phyloP scores from a whole-genome alignment of 2,797 vertebrate genomes.

The Mormyrops attenuatus region DNA sequence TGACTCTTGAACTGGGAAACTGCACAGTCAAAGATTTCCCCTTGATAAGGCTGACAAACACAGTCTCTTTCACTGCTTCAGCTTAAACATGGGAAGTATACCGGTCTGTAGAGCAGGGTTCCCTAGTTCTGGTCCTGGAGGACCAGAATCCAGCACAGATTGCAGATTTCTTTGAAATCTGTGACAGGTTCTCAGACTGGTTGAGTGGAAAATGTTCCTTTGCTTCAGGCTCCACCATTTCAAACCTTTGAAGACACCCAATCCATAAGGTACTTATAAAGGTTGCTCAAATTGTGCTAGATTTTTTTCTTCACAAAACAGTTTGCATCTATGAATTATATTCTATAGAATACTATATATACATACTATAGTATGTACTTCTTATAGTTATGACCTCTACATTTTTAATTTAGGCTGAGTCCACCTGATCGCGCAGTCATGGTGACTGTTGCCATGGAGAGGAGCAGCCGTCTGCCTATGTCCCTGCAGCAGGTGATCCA shows the following conservation, averaged over 20 bases:
- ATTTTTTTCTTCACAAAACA: background rate
- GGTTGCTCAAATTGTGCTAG: background rate
- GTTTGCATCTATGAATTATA: background rate
- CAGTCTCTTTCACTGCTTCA: background rate
- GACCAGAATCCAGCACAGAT: background rate
- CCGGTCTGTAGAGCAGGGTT: background rate
- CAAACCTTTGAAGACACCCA: background rate
- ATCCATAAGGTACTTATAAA: background rate
- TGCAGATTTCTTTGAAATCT: background rate
- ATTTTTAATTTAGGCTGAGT: background rate
- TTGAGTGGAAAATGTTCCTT: background rate
- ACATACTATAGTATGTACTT: too few species aligned
- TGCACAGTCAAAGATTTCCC: background rate
- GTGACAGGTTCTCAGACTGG: background rate
- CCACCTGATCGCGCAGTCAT: conserved; percentile 41
- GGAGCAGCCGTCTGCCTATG: conserved; percentile 65
- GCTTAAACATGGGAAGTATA: background rate
- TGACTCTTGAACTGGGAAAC: background rate
- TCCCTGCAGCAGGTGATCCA: conserved; percentile 59
- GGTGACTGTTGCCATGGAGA: conserved; percentile 65
- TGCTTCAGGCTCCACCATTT: background rate
- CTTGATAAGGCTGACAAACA: background rate
- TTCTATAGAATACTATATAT: background rate
- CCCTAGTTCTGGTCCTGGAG: background rate
- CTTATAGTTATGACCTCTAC: background rate